phyloP scores from a whole-genome alignment of 1,140 invertebrate species.

The Drosophila nigromelanica region DNA sequence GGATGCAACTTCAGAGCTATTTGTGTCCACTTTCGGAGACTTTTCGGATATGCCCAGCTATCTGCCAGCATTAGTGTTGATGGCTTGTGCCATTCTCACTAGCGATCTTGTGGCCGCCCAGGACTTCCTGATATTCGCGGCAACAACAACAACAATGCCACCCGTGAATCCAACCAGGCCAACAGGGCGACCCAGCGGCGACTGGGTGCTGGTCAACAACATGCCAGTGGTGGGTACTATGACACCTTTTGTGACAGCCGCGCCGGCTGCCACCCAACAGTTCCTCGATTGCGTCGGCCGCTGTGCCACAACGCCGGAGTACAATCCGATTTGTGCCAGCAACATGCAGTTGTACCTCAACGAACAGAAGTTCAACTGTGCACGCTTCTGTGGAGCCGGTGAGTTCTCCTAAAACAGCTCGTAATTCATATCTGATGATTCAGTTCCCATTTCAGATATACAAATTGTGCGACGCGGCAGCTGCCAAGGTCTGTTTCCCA shows the following conservation, averaged over 20 bases:
- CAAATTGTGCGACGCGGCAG: conserved; percentile 73
- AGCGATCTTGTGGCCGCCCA: conserved; percentile 19
- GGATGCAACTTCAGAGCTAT: conserved; percentile 1
- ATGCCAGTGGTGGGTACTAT: conserved; percentile 43
- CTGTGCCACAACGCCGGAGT: conserved; percentile 86
- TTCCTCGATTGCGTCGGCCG: conserved; percentile 82
- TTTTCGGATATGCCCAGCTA: conserved; percentile 28
- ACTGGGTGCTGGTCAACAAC: conserved; percentile 75
- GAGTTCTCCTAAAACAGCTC: conserved; percentile 39
- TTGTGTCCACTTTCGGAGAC: conserved; percentile 15
- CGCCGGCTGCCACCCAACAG: conserved; percentile 56
- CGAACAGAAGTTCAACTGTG: conserved; percentile 86
- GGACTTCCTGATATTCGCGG: conserved; percentile 46
- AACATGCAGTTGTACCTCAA: conserved; percentile 87
- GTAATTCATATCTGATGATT: conserved; percentile 21
- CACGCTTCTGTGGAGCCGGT: conserved; percentile 86
- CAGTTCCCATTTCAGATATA: conserved; percentile 56
- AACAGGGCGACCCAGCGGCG: conserved; percentile 11
- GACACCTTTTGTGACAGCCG: conserved; percentile 51
- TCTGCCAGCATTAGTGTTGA: conserved; percentile 1
- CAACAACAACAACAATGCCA: conserved; percentile 18
- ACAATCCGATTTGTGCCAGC: conserved; percentile 89
- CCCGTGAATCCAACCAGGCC: background rate
- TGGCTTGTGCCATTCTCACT: conserved; percentile 11
- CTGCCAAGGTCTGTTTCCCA: conserved; percentile 74